Evolutionary conservation across 2,888 invertebrate genomes (phyloP), one percentile per base, ranked within the genome.

Genomic region (Oscheius sp.): DNA sequence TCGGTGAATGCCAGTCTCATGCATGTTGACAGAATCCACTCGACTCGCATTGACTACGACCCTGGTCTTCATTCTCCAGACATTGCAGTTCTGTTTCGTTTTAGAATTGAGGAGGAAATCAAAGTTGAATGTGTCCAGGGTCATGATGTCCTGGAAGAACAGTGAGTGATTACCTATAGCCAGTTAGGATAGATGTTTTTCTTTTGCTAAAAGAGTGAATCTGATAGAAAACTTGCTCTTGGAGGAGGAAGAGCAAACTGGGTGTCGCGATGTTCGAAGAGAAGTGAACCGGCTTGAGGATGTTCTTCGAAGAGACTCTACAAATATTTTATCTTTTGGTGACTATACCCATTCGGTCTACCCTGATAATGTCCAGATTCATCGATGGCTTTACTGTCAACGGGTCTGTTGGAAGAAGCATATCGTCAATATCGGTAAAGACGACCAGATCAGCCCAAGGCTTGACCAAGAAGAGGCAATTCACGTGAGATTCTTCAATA

Each of bases 1-100:
- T 29, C 88, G 81, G 74, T 87, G 87, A 47, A 88, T 86, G n/a
- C 88, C 88, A 3, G 87, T 87, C 73, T 88, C 88, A 68, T 88
- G 88, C 88, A 88, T 88, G 73, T 88, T 88, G 21, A 88, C 88
- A 65, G 80, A 83, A 62, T 88, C 86, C 0, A 87, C 87, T 21
- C 88, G 82, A 55, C 88, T 86, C 10, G 88, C 88, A 82, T 88
- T 88, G 7, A 88, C 88, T 7, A 83, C 85, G 13, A 88, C 88
- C 13, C 88, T 59, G 0, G 88, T 88, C 74, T 88, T 88, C 88
- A 88, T 88, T 55, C 88, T 77, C 88, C 88, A 88, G 11, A 88
- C 81, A 74, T 82, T 80, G 70, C 88, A 88, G 63, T 81, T 88
- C 75, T 81, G 82, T 76, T 88, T 88, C 76, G 84, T 84, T 65